Evolutionary conservation across 2,113 vertebrate species (phyloP).

Genomic region (Pseudorectes ferrugineus): DNA sequence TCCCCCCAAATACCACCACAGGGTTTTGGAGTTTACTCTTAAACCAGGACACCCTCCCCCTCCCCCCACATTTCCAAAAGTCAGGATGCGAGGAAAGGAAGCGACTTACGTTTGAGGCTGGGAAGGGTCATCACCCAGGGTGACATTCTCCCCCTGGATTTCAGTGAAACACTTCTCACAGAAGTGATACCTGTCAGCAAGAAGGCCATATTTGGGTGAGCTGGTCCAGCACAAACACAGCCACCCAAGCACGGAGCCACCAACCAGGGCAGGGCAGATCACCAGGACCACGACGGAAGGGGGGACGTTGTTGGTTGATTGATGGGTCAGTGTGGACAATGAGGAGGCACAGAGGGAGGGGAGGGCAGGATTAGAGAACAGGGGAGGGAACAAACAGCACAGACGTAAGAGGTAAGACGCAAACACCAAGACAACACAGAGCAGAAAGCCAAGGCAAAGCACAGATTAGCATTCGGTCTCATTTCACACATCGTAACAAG

Average conservation of each 20-base stretch:
- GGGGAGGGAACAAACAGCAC: slow-evolving; percentile 80
- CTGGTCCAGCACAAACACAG: slow-evolving; percentile 87
- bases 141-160: slow-evolving; percentile 98
- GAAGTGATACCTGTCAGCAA: slow-evolving; percentile 97
- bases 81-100: not conserved
- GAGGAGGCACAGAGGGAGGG: slow-evolving; percentile 72
- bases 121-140: slow-evolving; percentile 95
- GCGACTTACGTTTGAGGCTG: slow-evolving; percentile 96
- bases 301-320: slow-evolving; percentile 81
- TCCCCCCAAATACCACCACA: not conserved
- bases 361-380: slow-evolving; percentile 78
- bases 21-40: not conserved
- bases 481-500: slow-evolving; percentile 66
- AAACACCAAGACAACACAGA: slow-evolving; percentile 87
- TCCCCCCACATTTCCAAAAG: not conserved
- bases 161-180: slow-evolving; percentile 99
- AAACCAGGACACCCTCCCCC: not conserved
- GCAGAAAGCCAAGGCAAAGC: slow-evolving; percentile 98
- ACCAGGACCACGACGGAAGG: slow-evolving; percentile 79
- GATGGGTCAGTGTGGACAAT: slow-evolving; percentile 82
- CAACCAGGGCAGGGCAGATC: slow-evolving; percentile 84
- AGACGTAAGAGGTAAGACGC: slow-evolving; percentile 79
- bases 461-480: slow-evolving; percentile 90
- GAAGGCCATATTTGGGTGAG: slow-evolving; percentile 93
- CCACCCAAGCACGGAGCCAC: slow-evolving; percentile 83